Evolutionary conservation across 2,888 invertebrate species (phyloP), one percentile per base, ranked within the genome.

Genomic region (Trachelus stipa): DNA sequence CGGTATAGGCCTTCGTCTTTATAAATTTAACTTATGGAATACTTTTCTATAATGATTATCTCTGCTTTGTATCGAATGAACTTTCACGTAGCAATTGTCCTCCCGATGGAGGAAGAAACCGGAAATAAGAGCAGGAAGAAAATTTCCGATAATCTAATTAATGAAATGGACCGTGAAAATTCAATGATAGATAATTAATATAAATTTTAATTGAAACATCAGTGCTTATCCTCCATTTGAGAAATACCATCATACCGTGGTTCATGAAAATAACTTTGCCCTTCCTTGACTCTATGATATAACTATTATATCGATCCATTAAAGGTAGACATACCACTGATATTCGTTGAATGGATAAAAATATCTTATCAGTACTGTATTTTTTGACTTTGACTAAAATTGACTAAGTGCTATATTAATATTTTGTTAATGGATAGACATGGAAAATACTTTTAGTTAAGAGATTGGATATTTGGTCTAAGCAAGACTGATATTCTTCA

Each of bases 101-200:
- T 56, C n/a, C 73, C 76, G 69, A 34, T 15, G 40, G 30, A n/a
- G 23, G 69, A 77, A 69, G 34, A 71, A 69, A 9, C 23, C 23
- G 56, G 56, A 56, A 56, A 56, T 56, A 56, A 23, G 23, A 15
- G 75, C 56, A 76, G 68, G 37, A 33, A 37, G 69, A 69, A 73
- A 79, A 77, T 76, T 73, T 77, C 34, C 71, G 69, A 79, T 76
- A 79, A 77, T 82, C 79, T 77, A 77, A 82, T 81, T 81, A 77
- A 78, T 30, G 69, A 56, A 56, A 9, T 56, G 9, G 6, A 23
- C 56, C 23, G 23, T 9, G 56, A 23, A 56, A 56, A 56, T 56
- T 75, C 73, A 71, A 68, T 34, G 71, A 78, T 73, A 68, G 69
- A 76, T 76, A 79, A 76, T 79, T 80, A 74, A 74, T 78, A 74